Evolutionary conservation across 2,113 vertebrate species (phyloP).

Genomic region (Anarhynchus alexandrinus): DNA sequence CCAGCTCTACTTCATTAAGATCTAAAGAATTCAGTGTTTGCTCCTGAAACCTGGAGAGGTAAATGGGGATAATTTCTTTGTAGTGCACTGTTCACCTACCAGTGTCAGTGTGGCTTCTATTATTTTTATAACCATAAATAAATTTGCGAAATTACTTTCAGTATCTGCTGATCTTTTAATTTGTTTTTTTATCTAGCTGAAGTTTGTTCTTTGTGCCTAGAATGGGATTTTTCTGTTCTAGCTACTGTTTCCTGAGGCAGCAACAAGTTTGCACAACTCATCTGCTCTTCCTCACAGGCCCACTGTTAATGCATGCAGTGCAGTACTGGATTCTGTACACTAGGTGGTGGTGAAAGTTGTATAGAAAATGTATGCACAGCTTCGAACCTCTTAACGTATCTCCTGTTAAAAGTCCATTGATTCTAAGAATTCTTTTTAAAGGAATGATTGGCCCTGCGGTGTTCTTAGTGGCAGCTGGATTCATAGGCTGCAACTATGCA

Average conservation of each 20-base stretch:
- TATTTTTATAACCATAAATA: neutral
- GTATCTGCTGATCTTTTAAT: neutral
- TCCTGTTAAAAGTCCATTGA: neutral
- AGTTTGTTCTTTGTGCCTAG: neutral
- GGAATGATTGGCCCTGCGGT: conserved; percentile 92
- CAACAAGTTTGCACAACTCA: neutral
- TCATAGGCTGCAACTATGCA: conserved; percentile 86
- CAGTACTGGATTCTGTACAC: neutral
- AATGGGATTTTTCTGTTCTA: neutral
- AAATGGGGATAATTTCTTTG: neutral
- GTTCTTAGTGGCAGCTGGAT: conserved; percentile 90
- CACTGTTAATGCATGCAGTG: neutral
- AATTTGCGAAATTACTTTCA: neutral
- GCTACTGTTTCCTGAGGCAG: neutral
- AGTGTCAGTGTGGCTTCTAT: neutral
- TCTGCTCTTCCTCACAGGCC: neutral
- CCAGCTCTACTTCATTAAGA: neutral
- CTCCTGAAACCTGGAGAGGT: neutral
- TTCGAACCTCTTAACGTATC: neutral
- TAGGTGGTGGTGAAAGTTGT: conserved; percentile 46
- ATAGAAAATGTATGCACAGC: rapidly evolving
- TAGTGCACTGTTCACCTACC: neutral
- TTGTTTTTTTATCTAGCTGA: neutral
- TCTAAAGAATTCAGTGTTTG: neutral
- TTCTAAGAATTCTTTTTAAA: conserved; percentile 38